Conservation (phyloP, 2,113 vertebrate genomes). For the Entomyzon cyanotis region DNA sequence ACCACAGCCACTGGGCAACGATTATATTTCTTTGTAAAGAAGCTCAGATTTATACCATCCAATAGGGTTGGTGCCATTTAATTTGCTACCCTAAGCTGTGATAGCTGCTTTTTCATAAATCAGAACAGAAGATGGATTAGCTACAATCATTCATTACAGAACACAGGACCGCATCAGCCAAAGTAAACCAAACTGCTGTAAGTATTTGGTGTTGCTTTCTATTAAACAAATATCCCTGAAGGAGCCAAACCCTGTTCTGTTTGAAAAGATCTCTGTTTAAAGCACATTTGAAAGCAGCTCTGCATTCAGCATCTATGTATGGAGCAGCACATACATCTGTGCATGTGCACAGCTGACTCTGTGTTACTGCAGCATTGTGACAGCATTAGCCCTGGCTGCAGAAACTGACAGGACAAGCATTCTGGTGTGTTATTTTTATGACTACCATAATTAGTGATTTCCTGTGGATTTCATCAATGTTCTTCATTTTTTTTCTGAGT, state of each 20-base stretch:
- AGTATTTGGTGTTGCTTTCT: background rate
- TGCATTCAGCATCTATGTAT: background rate
- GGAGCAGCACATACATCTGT: background rate
- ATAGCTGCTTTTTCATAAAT: slow-evolving; percentile 68
- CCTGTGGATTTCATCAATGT: slow-evolving; percentile 1
- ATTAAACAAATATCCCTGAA: background rate
- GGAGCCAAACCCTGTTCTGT: background rate
- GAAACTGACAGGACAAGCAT: background rate
- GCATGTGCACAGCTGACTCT: background rate
- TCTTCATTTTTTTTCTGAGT: background rate
- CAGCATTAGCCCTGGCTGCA: background rate
- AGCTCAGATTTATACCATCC: slow-evolving; percentile 52
- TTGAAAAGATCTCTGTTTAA: slow-evolving; percentile 25
- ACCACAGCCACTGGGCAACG: background rate
- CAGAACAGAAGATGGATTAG: slow-evolving; percentile 50
- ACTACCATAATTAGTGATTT: slow-evolving; percentile 9
- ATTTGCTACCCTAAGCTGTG: slow-evolving; percentile 29
- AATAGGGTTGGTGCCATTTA: slow-evolving; percentile 15
- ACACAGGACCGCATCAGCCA: background rate
- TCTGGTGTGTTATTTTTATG: background rate
- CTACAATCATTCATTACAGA: slow-evolving; percentile 37
- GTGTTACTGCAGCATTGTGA: background rate
- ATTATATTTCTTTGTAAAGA: slow-evolving; percentile 59
- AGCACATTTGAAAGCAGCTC: slow-evolving; percentile 3
- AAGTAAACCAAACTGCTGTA: background rate